These are phyloP conservation scores for Tachysurus vachellii DNA, from an alignment of 2,113 vertebrate genomes.

Conservation along the genomic window DNA sequence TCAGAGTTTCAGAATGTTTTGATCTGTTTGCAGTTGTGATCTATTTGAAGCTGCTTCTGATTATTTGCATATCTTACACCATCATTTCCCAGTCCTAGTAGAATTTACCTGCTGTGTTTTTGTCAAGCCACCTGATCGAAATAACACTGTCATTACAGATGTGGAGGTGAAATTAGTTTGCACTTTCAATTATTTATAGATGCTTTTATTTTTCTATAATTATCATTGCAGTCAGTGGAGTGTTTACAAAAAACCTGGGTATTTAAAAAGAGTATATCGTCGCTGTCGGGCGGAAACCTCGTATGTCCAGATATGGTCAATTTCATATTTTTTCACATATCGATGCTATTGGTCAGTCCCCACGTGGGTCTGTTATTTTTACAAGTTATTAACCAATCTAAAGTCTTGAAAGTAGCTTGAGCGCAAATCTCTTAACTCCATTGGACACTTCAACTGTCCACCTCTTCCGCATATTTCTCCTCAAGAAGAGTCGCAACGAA, in stretches of 20 bases:
- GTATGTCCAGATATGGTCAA: too few relatives aligned
- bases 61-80: background rate
- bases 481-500: too few relatives aligned
- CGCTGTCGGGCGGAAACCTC: too few relatives aligned
- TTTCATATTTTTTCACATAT: too few relatives aligned
- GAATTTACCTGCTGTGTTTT: background rate
- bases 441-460: too few relatives aligned
- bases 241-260: background rate
- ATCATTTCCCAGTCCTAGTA: background rate
- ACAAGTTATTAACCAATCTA: too few relatives aligned
- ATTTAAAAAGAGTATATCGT: background rate
- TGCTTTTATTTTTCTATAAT: background rate
- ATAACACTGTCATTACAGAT: background rate
- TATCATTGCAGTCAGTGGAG: background rate
- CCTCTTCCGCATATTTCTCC: too few relatives aligned
- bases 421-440: too few relatives aligned
- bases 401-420: too few relatives aligned
- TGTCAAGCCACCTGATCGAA: background rate
- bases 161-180: background rate
- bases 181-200: background rate
- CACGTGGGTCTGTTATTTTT: too few relatives aligned
- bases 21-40: background rate
- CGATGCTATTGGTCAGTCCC: too few relatives aligned
- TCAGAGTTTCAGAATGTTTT: conserved; percentile 16
- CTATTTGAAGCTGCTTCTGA: background rate